A percentile compares a stretch with the other conserved stretches of the same genome.
phyloP scores from a whole-genome alignment of 2,888 invertebrate genomes.

The Clostera curtula region DNA sequence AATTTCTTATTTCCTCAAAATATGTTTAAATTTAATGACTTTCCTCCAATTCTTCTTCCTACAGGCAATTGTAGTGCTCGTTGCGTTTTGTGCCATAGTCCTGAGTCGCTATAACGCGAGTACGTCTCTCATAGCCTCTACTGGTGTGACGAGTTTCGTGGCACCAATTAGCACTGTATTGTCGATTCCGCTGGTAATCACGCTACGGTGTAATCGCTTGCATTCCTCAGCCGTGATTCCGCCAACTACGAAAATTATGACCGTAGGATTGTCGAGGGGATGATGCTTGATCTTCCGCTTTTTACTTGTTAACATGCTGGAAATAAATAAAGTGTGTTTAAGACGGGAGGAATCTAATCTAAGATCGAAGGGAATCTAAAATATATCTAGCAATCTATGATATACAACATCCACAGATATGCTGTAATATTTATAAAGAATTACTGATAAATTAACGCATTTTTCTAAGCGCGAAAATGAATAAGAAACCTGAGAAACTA shows the following conservation, averaged over 20 bases:
- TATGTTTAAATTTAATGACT: too few relatives aligned
- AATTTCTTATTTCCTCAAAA: too few relatives aligned
- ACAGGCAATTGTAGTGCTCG: too few relatives aligned
- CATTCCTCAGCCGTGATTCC: slow-evolving; percentile 80
- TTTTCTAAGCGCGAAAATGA: too few relatives aligned
- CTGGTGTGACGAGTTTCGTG: slow-evolving; percentile 51
- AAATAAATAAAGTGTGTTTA: slow-evolving; percentile 19
- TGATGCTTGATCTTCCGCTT: slow-evolving; percentile 54
- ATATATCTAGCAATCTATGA: too few relatives aligned
- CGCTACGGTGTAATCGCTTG: slow-evolving; percentile 59
- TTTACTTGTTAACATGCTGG: slow-evolving; percentile 75
- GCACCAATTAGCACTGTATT: slow-evolving; percentile 55
- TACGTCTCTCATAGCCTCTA: slow-evolving; percentile 53
- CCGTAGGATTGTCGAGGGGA: slow-evolving; percentile 77
- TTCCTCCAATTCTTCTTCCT: too few relatives aligned
- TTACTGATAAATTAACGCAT: too few relatives aligned
- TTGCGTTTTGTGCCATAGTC: not conserved
- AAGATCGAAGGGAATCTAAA: too few relatives aligned
- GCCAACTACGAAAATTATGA: slow-evolving; percentile 79
- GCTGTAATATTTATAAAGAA: too few relatives aligned
- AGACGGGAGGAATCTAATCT: too few relatives aligned
- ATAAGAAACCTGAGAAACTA: too few relatives aligned
- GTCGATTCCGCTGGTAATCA: slow-evolving; percentile 64
- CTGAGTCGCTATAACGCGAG: slow-evolving; percentile 22
- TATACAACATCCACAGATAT: too few relatives aligned